These are phyloP conservation scores for Phoenicopterus ruber DNA, from an alignment of 2,113 vertebrate species.

Conservation along the genomic window DNA sequence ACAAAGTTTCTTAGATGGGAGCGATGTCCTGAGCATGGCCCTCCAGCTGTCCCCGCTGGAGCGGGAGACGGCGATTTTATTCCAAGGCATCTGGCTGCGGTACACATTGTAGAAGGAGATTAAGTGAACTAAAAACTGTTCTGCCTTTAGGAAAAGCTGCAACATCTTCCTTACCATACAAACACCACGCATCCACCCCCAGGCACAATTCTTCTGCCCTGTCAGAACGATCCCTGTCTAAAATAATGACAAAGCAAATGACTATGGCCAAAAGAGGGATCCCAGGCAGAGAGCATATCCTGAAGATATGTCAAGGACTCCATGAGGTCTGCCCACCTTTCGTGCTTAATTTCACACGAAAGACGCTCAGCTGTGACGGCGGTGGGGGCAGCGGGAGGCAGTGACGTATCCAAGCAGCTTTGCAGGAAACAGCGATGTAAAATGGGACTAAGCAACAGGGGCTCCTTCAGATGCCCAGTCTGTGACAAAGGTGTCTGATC, in stretches of 20 bases:
- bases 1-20: neutral
- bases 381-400: neutral
- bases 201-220: accelerated
- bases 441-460: neutral
- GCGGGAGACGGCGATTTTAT: neutral
- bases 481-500: neutral
- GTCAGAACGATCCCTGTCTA: neutral
- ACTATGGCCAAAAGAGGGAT: neutral
- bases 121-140: neutral
- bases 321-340: neutral
- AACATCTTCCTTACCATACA: neutral
- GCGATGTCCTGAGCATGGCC: accelerated
- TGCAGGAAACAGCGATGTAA: neutral
- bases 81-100: neutral
- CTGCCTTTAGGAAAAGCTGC: neutral
- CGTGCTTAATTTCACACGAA: neutral
- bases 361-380: neutral
- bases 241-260: neutral
- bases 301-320: neutral
- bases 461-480: neutral
- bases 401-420: neutral
- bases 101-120: neutral
- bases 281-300: neutral
- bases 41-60: neutral
- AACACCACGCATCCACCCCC: neutral